phyloP scores from a whole-genome alignment of 2,113 vertebrate species.

The Machaerirhynchus nigripectus region DNA sequence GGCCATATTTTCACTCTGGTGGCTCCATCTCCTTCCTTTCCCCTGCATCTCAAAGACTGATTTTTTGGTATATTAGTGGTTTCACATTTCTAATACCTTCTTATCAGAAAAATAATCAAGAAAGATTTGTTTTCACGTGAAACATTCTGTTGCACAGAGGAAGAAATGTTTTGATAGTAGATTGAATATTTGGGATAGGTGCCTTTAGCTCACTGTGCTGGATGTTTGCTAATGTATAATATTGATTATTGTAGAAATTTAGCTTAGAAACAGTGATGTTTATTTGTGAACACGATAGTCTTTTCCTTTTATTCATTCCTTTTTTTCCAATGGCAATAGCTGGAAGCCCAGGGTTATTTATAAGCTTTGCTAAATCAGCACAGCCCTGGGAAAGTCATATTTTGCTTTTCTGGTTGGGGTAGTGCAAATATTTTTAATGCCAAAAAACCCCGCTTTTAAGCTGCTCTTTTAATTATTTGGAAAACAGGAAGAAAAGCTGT shows the following conservation, averaged over 20 bases:
- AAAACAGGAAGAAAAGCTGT: slow-evolving; percentile 12
- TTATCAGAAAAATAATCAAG: neutral
- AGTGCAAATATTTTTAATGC: neutral
- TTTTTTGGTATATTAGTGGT: neutral
- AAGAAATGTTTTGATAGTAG: neutral
- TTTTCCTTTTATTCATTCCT: neutral
- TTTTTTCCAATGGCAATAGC: neutral
- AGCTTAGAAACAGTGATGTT: accelerated
- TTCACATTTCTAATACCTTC: neutral
- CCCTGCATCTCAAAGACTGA: neutral
- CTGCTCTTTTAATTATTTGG: slow-evolving; percentile 47
- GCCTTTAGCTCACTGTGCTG: neutral
- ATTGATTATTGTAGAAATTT: neutral
- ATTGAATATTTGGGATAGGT: neutral
- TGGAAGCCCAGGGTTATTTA: neutral
- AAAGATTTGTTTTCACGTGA: neutral
- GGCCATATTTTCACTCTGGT: neutral
- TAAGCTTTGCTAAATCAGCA: slow-evolving; percentile 7
- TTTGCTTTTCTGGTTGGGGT: slow-evolving; percentile 11
- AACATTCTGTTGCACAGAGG: neutral
- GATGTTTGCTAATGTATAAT: neutral
- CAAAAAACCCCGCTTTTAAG: neutral
- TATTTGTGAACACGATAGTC: neutral
- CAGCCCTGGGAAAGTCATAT: neutral
- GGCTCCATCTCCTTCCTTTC: neutral